These are phyloP conservation scores for Sialis fuliginosa DNA, from an alignment of 2,888 invertebrate species.

Conservation along the genomic window DNA sequence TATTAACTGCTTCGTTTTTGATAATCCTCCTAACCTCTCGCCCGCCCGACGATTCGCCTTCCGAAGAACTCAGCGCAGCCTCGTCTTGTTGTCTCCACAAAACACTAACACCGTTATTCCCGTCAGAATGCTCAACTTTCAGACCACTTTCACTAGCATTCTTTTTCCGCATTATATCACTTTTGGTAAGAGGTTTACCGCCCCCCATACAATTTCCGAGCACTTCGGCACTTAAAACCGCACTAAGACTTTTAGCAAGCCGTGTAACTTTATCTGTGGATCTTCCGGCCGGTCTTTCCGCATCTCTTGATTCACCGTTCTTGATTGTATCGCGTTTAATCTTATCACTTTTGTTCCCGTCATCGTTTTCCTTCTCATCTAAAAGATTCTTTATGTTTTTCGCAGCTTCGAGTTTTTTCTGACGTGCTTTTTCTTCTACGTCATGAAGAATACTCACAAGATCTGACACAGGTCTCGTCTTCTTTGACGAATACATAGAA, in stretches of 20 bases:
- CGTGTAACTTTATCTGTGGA: neutral
- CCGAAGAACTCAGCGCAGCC: conserved; percentile 13
- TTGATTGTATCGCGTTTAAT: neutral
- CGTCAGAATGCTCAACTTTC: conserved; percentile 6
- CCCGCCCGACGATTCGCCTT: conserved; percentile 46
- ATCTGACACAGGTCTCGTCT: conserved; percentile 6
- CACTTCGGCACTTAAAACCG: neutral
- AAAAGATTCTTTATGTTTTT: neutral
- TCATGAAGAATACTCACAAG: neutral
- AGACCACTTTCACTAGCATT: conserved; percentile 4
- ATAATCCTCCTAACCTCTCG: conserved; percentile 44
- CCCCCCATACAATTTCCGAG: neutral
- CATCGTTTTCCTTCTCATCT: neutral
- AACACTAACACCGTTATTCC: neutral
- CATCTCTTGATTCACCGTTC: neutral
- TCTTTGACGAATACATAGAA: conserved; percentile 4
- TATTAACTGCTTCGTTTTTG: conserved; percentile 27
- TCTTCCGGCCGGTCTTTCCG: neutral
- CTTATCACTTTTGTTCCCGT: neutral
- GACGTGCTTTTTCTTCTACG: neutral
- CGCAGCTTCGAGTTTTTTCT: neutral
- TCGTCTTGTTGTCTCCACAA: neutral
- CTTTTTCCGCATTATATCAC: conserved; percentile 5
- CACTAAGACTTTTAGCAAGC: neutral
- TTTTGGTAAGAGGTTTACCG: conserved; percentile 1